Percentiles rank a stretch among this genome's conserved stretches.
These are phyloP conservation scores for Cataglyphis hispanica DNA, from an alignment of 1,140 invertebrate species.

Conservation along the genomic window DNA sequence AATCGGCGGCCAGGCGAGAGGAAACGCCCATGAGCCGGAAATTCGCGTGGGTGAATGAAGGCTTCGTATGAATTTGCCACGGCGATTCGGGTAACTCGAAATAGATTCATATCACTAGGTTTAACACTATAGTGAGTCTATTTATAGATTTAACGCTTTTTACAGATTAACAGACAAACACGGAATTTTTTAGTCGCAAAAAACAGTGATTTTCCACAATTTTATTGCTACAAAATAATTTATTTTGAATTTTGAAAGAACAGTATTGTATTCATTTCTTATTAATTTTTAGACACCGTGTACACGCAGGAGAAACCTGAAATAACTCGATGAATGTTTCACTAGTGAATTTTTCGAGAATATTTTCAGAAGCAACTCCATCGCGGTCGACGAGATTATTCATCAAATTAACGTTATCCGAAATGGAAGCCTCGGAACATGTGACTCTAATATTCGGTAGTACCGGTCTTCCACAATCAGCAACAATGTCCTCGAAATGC, in stretches of 20 bases:
- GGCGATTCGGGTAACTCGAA: neutral
- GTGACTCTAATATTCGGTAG: constrained; percentile 39
- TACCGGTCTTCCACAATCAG: constrained; percentile 51
- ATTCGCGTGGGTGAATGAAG: constrained; percentile 2
- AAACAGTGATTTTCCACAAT: neutral
- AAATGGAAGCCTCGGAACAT: constrained; percentile 19
- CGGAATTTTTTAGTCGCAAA: neutral
- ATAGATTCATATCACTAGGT: neutral
- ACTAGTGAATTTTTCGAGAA: neutral
- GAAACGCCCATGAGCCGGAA: neutral
- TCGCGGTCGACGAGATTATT: constrained; percentile 46
- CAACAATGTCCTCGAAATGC: neutral
- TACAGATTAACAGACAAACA: neutral
- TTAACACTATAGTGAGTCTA: neutral
- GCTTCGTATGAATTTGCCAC: neutral
- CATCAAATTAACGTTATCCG: constrained; percentile 48
- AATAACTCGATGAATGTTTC: neutral
- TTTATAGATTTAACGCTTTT: neutral
- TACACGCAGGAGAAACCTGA: neutral
- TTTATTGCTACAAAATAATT: neutral
- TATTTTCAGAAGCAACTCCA: neutral
- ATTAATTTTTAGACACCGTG: neutral
- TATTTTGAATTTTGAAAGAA: neutral
- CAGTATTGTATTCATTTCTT: neutral
- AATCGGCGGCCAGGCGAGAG: neutral